A percentile compares a stretch with the other conserved stretches of the same genome.
Evolutionary conservation across 2,797 vertebrate genomes (phyloP).

Genomic region (Trematocara caparti): DNA sequence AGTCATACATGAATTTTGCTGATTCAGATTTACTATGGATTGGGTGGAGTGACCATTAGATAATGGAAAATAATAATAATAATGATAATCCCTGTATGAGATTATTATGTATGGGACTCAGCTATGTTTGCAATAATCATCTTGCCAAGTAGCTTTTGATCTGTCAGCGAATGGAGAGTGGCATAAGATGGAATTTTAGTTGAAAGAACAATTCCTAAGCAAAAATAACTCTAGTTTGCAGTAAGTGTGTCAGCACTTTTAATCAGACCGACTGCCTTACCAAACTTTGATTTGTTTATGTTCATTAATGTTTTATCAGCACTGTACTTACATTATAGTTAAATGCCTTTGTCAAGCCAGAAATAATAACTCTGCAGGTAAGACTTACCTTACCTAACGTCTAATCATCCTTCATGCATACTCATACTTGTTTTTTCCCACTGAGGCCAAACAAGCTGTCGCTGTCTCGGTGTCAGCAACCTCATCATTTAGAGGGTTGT

Average conservation of each 20-base stretch:
- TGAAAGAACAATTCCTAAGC: not conserved
- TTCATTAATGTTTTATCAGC: not conserved
- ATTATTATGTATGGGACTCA: not conserved
- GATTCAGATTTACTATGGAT: constrained; percentile 75
- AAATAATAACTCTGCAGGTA: constrained; percentile 21
- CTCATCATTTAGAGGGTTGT: constrained; percentile 60
- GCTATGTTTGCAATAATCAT: constrained; percentile 59
- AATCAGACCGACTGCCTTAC: not conserved
- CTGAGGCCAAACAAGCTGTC: constrained; percentile 54
- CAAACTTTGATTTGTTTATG: not conserved
- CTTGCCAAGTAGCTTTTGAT: constrained; percentile 46
- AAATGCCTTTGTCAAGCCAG: not conserved
- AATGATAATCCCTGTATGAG: not conserved
- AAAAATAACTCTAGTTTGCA: not conserved
- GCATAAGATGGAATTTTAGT: not conserved
- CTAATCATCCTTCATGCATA: constrained; percentile 21
- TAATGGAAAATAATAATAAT: constrained; percentile 67
- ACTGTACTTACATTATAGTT: not conserved
- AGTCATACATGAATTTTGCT: constrained; percentile 72
- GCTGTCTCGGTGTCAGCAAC: constrained; percentile 44
- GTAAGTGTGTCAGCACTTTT: not conserved
- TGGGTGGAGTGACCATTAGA: constrained; percentile 58
- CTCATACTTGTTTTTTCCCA: constrained; percentile 18
- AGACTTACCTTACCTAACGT: constrained; percentile 2
- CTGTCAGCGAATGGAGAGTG: constrained; percentile 17